Conservation (phyloP, 2,797 vertebrate genomes). For the Acanthurus tractus region DNA sequence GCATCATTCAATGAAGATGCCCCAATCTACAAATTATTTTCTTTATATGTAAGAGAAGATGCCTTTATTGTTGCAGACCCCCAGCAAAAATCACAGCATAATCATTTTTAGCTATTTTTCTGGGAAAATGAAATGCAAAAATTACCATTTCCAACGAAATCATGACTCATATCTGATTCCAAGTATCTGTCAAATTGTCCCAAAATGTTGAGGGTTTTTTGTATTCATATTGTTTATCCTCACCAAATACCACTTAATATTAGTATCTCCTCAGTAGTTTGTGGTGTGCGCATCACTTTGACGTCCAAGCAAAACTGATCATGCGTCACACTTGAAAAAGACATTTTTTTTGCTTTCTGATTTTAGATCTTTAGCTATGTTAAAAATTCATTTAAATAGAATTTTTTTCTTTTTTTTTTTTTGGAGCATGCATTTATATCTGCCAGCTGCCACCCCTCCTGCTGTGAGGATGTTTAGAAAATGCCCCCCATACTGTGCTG, state of each 20-base stretch:
- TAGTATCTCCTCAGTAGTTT: neutral
- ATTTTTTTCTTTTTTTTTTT: neutral
- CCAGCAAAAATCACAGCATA: too few relatives aligned
- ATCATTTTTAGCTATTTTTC: too few relatives aligned
- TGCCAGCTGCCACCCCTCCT: conserved; percentile 2
- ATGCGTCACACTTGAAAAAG: neutral
- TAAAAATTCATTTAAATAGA: neutral
- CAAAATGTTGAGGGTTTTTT: too few relatives aligned
- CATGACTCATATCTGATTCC: too few relatives aligned
- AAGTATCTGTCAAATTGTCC: too few relatives aligned
- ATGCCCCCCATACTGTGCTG: conserved; percentile 10
- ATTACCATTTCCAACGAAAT: too few relatives aligned
- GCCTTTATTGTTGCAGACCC: too few relatives aligned
- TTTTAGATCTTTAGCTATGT: neutral
- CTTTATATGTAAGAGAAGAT: too few relatives aligned
- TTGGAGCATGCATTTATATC: conserved; percentile 1
- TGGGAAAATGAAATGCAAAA: too few relatives aligned
- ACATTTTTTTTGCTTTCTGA: neutral
- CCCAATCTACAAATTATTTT: too few relatives aligned
- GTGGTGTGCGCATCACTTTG: neutral
- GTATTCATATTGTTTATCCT: too few relatives aligned
- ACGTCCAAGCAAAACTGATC: conserved; percentile 9
- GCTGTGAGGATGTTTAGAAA: conserved; percentile 13
- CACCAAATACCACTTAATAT: neutral
- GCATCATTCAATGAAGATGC: too few relatives aligned